phyloP scores from a whole-genome alignment of 1,140 invertebrate genomes.

The Brachystomella parvula region DNA sequence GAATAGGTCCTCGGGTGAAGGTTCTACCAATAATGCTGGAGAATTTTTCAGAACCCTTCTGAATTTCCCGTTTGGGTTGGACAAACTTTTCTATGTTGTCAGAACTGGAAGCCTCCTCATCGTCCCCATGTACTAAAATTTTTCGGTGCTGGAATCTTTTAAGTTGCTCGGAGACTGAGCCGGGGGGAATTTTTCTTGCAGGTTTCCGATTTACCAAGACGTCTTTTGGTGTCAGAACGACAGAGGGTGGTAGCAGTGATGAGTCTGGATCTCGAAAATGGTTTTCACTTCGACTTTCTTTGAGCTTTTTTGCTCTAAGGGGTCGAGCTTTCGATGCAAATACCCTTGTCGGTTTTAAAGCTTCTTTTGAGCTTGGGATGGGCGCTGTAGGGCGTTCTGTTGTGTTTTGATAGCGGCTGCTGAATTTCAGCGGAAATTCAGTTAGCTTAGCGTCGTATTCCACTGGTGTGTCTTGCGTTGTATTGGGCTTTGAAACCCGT shows the following conservation, averaged over 20 bases:
- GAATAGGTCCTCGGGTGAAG: not conserved
- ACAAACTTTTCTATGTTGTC: not conserved
- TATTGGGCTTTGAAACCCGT: not conserved
- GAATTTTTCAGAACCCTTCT: not conserved
- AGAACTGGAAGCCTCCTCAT: too few relatives aligned
- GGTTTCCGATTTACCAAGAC: conserved; percentile 34
- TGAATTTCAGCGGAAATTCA: conserved; percentile 16
- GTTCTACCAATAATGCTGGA: not conserved
- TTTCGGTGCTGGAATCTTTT: conserved; percentile 7
- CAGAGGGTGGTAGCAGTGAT: conserved; percentile 20
- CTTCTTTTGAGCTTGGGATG: not conserved
- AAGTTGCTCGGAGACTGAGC: conserved; percentile 31
- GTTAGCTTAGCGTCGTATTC: conserved; percentile 12
- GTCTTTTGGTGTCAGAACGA: conserved; percentile 31
- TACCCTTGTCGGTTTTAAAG: too few relatives aligned
- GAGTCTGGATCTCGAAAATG: conserved; percentile 7
- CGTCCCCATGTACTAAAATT: not conserved
- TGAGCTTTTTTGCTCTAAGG: not conserved
- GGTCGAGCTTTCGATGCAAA: too few relatives aligned
- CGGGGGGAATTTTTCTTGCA: conserved; percentile 32
- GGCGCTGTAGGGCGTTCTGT: not conserved
- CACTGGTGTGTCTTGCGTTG: not conserved
- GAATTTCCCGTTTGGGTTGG: not conserved
- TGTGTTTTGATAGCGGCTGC: not conserved
- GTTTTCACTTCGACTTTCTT: not conserved